A percentile compares a stretch with the other conserved stretches of the same genome.
Evolutionary conservation across 2,888 invertebrate genomes (phyloP).

Genomic region (Melangyna quadrimaculata): DNA sequence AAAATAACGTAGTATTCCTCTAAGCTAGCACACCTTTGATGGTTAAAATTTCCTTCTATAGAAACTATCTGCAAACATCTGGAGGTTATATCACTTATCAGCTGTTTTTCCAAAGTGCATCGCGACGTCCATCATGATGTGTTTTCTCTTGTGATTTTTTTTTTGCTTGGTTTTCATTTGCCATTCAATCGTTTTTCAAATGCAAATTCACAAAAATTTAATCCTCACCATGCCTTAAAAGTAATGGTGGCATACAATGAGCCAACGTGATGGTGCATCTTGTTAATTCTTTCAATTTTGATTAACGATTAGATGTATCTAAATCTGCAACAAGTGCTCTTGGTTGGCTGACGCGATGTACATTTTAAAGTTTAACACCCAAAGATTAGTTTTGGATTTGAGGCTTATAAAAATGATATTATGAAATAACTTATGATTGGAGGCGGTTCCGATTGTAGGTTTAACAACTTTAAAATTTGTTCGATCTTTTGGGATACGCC

Average conservation of each 20-base stretch:
- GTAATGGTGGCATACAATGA: background rate
- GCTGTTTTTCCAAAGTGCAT: slow-evolving; percentile 54
- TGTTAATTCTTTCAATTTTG: slow-evolving; percentile 62
- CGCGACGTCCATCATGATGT: slow-evolving; percentile 46
- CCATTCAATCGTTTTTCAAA: slow-evolving; percentile 38
- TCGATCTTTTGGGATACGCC: slow-evolving; percentile 28
- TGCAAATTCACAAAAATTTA: slow-evolving; percentile 34
- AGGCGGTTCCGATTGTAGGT: slow-evolving; percentile 42
- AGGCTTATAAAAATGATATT: background rate
- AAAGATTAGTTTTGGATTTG: background rate
- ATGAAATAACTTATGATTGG: slow-evolving; percentile 50
- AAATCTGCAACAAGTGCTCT: slow-evolving; percentile 29
- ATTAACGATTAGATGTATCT: slow-evolving; percentile 60
- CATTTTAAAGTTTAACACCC: background rate
- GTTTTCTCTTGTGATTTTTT: background rate
- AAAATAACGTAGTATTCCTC: too few species aligned
- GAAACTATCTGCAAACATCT: background rate
- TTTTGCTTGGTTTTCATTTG: background rate
- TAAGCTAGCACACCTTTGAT: background rate
- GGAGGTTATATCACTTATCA: slow-evolving; percentile 34
- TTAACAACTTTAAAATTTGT: slow-evolving; percentile 54
- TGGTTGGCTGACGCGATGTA: slow-evolving; percentile 5
- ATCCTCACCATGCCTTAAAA: slow-evolving; percentile 14
- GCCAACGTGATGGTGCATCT: slow-evolving; percentile 46
- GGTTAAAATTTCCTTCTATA: background rate